These are phyloP conservation scores for Cryptoblepharus egeriae DNA, from an alignment of 2,797 vertebrate genomes.

Conservation along the genomic window DNA sequence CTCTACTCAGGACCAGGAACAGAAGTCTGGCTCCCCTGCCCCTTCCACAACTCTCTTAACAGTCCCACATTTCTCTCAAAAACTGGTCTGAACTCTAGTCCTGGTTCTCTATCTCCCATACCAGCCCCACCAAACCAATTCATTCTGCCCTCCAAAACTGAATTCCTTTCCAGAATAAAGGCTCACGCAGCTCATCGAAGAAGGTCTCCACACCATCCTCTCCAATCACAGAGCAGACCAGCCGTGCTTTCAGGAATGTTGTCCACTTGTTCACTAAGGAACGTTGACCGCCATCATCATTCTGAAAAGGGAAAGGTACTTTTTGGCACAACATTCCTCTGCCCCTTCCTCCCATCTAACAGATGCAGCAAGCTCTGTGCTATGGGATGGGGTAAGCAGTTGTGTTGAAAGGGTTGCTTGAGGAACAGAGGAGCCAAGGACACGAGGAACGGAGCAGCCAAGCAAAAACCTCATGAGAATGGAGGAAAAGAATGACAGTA, in stretches of 20 bases:
- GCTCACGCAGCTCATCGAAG: slow-evolving; percentile 87
- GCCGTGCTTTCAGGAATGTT: slow-evolving; percentile 87
- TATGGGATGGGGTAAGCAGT: background rate
- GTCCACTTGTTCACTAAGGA: slow-evolving; percentile 89
- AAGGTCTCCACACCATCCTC: slow-evolving; percentile 86
- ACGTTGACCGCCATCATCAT: slow-evolving; percentile 87
- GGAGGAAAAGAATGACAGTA: background rate
- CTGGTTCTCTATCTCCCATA: background rate
- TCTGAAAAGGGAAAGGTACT: slow-evolving; percentile 67
- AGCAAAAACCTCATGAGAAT: background rate
- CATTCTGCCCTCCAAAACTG: background rate
- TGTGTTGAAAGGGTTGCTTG: background rate
- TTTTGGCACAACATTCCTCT: too few relatives aligned
- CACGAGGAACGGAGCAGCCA: background rate
- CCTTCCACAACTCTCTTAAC: too few relatives aligned
- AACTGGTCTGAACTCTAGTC: background rate
- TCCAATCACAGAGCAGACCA: slow-evolving; percentile 87
- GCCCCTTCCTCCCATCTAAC: too few relatives aligned
- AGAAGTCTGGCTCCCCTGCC: background rate
- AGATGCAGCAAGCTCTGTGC: background rate
- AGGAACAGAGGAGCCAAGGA: too few relatives aligned
- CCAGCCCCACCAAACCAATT: background rate
- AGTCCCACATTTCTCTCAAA: background rate
- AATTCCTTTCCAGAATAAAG: background rate
- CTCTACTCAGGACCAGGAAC: background rate